Evolutionary conservation across 1,140 invertebrate species (phyloP).

Genomic region (Halesus radiatus): DNA sequence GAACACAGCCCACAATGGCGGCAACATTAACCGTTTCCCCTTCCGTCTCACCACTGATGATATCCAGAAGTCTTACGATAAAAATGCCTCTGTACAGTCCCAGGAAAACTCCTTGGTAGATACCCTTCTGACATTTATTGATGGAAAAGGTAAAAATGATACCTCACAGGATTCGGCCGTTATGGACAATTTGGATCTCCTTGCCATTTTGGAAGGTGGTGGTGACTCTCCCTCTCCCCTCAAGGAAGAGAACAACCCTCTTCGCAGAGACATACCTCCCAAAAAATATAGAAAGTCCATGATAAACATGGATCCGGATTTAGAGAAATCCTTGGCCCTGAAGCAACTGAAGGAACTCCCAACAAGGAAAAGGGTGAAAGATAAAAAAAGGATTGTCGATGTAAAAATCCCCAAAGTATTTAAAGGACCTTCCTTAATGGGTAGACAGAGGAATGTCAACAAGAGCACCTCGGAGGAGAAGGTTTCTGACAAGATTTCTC

Average conservation of each 20-base stretch:
- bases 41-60: neutral
- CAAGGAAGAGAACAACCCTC: conserved; percentile 16
- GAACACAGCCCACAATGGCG: conserved; percentile 1
- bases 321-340: conserved; percentile 45
- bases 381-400: conserved; percentile 43
- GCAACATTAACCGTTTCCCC: neutral
- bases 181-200: conserved; percentile 43
- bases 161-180: neutral
- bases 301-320: conserved; percentile 17
- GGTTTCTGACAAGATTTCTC: neutral
- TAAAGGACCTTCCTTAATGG: neutral
- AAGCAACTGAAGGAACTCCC: conserved; percentile 52
- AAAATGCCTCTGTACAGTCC: neutral
- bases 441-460: neutral
- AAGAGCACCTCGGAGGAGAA: neutral
- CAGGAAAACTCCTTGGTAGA: neutral
- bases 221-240: conserved; percentile 10
- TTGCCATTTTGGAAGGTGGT: conserved; percentile 52
- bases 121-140: neutral
- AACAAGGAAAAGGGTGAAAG: conserved; percentile 13
- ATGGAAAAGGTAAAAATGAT: neutral
- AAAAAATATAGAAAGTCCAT: neutral
- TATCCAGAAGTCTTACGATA: neutral
- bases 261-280: neutral
- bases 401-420: conserved; percentile 49